Evolutionary conservation across 2,113 vertebrate species (phyloP), one percentile per base, ranked within the genome.

Genomic region (Nothocercus nigrocapillus): DNA sequence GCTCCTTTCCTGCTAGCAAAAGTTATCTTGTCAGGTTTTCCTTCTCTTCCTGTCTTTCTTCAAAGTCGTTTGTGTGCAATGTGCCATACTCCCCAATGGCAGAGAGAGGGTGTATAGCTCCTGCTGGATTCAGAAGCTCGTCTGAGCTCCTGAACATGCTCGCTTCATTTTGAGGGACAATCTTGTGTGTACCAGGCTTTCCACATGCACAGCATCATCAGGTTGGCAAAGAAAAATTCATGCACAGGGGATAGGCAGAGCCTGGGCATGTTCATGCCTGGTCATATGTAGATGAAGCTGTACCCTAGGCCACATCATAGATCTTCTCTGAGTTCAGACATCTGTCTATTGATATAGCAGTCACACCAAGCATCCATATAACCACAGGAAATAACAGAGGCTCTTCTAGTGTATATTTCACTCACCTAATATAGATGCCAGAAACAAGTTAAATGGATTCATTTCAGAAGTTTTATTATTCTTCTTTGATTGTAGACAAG

Each of bases 271-370:
- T 6, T 27, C 3, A 1, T 72, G 32, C 8, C 42, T 34, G 38
- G 9, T 73, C 10, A 24, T 16, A 0, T 8, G 6, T 18, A 18
- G 8, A 40, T 27, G 24, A 58, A 58, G 30, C 54, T 32, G 54
- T 58, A 58, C 28, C 28, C 17, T 58, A 58, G 54, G 16, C 32
- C 54, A 58, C 54, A 58, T 16, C 30, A 58, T 6, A 58, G 54
- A 1, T 38, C 36, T 76, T 7, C 1, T 14, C 21, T 24, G 32
- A 73, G 40, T 93, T 58, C 45, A 77, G 44, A 20, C 14, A 53
- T 18, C 36, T 85, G 3, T 25, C 34, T 53, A 3, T 3, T 22
- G 14, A 34, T 40, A 16, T 25, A 10, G 24, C 30, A 1, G 0
- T 15, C 70, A 44, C 12, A 12, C 28, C 77, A n/a, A 79, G 9